Base-by-base conservation (phyloP, 1,140 invertebrate genomes). In the Asobara japonica region DNA sequence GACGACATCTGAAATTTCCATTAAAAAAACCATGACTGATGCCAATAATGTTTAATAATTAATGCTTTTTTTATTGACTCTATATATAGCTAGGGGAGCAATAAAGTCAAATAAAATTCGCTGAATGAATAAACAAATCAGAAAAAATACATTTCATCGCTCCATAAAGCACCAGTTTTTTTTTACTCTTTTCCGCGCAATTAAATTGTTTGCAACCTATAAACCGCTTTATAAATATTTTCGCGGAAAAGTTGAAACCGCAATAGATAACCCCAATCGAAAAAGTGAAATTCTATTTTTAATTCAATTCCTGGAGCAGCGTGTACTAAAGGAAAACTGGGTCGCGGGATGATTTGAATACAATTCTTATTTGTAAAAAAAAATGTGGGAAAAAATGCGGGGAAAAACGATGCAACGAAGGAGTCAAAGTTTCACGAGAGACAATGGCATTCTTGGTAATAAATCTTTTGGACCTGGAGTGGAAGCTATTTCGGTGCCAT, bases 341-440 rank as follows among this genome's bases (percentile, higher is more conserved):
- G 68, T 41, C 68, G 36, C 36, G 18, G 31, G n/a, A 18, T 25
- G 27, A 69, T 33, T 38, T 36, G 13, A 41, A 61, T 33, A 31
- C 51, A 70, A 45, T 70, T 70, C 68, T 31, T 20, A 16, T 22
- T 31, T 41, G 51, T 38, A 33, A 51, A 69, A 69, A 56, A 56
- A 27, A 56, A 56, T 27, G 25, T 5, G 13, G 10, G 56, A 41
- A 31, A 70, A 70, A 25, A 70, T 69, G 56, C 33, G n/a, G 56
- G 25, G 16, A 29, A 27, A 33, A 25, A 18, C 16, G 36, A 66
- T 27, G 13, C 31, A 36, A 11, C 16, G 8, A 16, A 31, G 29
- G 16, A 31, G 61, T 16, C 48, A 30, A 25, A 69, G 66, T 30
- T 33, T 36, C 18, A 38, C 33, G 18, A 20, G 22, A 33, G 33